Base-by-base conservation (phyloP, 2,113 vertebrate genomes). In the Alectura lathami region DNA sequence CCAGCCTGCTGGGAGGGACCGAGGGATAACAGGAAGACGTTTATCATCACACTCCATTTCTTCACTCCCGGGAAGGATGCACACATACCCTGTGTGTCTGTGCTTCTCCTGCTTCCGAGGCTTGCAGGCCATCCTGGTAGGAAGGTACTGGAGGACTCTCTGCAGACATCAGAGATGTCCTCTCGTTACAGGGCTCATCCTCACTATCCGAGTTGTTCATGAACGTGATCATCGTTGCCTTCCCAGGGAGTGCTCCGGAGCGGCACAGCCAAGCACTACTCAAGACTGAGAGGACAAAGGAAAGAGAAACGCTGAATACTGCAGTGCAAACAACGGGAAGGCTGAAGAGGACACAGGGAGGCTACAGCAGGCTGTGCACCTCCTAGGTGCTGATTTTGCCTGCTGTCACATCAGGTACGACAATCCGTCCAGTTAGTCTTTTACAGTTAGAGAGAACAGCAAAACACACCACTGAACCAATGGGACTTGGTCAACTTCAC, bases 131-230 rank as follows among this genome's bases (percentile, higher is more conserved):
- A 3, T 98, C 98, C 50, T 96, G 98, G 97, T 99, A 99, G 74
- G 98, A 97, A 14, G 98, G 98, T 0, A 98, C 76, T 0, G 91
- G 74, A 4, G 99, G 98, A 83, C 98, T 99, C 96, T 98, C 98
- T 0, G 98, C 97, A 5, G 98, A 98, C 93, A 99, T 99, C 96
- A 99, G 94, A 17, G 99, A 99, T 2, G 99, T 99, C 95, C 99
- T 98, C 91, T 99, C 99, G 42, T 98, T 98, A 84, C 98, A 99
- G 26, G 97, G 96, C 85, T 99, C 99, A 17, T 99, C 99, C 43
- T 99, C 99, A 0, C 98, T 99, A 95, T 99, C 99, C 0, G 99
- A 99, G 36, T 97, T 96, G 94, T 98, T 98, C 99, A 99, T 99
- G 97, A 98, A 98, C 0, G 94, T 95, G 81, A 98, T 97, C 98